These are phyloP conservation scores for Beris chalybata DNA, from an alignment of 2,888 invertebrate species.

Conservation along the genomic window DNA sequence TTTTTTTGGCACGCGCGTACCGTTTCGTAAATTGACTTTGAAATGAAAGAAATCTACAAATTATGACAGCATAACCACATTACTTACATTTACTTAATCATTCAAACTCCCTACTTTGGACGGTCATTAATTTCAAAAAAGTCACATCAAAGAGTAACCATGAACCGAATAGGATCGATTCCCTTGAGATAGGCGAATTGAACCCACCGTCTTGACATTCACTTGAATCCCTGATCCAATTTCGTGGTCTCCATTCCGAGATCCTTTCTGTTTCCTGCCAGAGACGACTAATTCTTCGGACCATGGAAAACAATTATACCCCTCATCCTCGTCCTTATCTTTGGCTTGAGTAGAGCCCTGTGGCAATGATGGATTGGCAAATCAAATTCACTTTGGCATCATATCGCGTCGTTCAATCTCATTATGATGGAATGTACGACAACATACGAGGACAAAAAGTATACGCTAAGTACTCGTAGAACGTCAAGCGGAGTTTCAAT, in stretches of 20 bases:
- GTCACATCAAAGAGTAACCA: no score
- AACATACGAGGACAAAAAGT: no score
- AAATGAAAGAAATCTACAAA: no score
- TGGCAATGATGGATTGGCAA: conserved; percentile 34
- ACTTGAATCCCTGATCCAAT: conserved; percentile 26
- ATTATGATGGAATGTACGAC: conserved; percentile 27
- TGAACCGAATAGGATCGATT: no score
- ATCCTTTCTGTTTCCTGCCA: neutral
- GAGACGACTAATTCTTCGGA: conserved; percentile 25
- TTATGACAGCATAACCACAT: no score
- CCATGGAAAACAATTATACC: conserved; percentile 34
- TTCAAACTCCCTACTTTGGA: no score
- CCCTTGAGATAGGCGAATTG: no score
- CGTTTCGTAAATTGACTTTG: no score
- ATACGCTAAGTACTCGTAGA: conserved; percentile 4
- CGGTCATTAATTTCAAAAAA: no score
- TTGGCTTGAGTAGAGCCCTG: neutral
- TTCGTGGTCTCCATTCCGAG: conserved; percentile 14
- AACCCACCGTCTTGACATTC: conserved; percentile 13
- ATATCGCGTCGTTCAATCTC: conserved; percentile 30
- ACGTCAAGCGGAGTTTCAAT: neutral
- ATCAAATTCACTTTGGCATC: conserved; percentile 35
- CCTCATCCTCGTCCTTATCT: conserved; percentile 1
- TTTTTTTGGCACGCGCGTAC: no score
- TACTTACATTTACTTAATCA: no score